A percentile compares a stretch with the other conserved stretches of the same genome.
These are phyloP conservation scores for Gopherus flavomarginatus DNA, from an alignment of 2,113 vertebrate species.

Conservation along the genomic window DNA sequence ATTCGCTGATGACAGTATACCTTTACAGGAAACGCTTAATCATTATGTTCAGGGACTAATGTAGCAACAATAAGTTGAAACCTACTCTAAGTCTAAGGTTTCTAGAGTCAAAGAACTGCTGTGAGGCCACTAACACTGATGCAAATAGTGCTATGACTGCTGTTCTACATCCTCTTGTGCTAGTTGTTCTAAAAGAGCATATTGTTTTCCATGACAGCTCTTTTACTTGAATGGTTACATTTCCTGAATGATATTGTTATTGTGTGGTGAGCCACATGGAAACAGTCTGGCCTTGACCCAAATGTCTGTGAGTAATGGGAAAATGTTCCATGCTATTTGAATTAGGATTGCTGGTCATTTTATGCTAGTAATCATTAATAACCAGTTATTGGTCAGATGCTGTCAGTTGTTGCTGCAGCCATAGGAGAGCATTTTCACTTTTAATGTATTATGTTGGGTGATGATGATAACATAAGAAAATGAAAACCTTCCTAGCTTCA, in stretches of 20 bases:
- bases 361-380: neutral
- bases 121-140: neutral
- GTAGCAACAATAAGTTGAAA: constrained; percentile 26
- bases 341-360: neutral
- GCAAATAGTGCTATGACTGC: neutral
- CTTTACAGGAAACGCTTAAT: constrained; percentile 50
- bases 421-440: neutral
- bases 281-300: constrained; percentile 12
- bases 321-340: neutral
- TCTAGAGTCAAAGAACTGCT: constrained; percentile 25
- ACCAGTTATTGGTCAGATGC: neutral
- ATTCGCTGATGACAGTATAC: constrained; percentile 38
- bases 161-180: neutral
- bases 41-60: constrained; percentile 43
- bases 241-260: accelerated
- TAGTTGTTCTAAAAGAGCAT: neutral
- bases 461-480: neutral
- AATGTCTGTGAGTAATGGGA: neutral
- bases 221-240: constrained; percentile 11
- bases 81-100: constrained; percentile 23
- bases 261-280: accelerated
- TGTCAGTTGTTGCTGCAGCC: neutral
- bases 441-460: neutral
- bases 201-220: neutral
- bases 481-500: neutral